phyloP scores from a whole-genome alignment of 2,888 invertebrate species.

The Nipponacmea schrenckii region DNA sequence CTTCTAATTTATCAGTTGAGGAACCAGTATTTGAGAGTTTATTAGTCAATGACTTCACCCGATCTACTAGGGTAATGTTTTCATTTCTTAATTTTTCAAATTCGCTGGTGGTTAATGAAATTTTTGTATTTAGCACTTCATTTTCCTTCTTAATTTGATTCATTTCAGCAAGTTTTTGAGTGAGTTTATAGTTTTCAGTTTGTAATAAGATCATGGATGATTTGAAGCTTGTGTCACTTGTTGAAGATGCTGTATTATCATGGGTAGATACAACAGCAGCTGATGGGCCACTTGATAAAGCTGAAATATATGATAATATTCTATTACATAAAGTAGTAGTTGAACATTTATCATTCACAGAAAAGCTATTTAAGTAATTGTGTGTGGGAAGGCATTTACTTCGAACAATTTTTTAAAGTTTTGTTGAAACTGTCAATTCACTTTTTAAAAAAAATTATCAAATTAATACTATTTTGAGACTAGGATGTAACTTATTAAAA shows the following conservation, averaged over 20 bases:
- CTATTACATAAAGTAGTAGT: not conserved
- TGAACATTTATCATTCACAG: not conserved
- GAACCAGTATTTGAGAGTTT: not conserved
- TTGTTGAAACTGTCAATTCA: too few relatives aligned
- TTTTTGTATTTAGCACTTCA: not conserved
- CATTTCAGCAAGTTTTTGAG: not conserved
- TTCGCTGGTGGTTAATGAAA: not conserved
- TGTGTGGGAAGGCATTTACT: too few relatives aligned
- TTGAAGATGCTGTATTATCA: not conserved
- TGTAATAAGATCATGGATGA: conserved; percentile 3
- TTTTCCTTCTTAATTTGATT: not conserved
- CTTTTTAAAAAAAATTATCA: too few relatives aligned
- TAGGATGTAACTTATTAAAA: too few relatives aligned
- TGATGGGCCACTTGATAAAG: not conserved
- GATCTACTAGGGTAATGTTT: not conserved
- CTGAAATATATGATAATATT: not conserved
- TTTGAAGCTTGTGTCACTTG: not conserved
- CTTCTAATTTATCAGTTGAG: conserved; percentile 28
- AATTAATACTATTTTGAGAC: too few relatives aligned
- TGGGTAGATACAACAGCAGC: not conserved
- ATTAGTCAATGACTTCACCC: not conserved
- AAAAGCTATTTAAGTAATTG: too few relatives aligned
- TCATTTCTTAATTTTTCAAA: not conserved
- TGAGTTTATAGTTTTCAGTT: not conserved
- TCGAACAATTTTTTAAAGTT: too few relatives aligned